Evolutionary conservation across 2,888 invertebrate species (phyloP), one percentile per base, ranked within the genome.

Genomic region (Matsumyia berberina): DNA sequence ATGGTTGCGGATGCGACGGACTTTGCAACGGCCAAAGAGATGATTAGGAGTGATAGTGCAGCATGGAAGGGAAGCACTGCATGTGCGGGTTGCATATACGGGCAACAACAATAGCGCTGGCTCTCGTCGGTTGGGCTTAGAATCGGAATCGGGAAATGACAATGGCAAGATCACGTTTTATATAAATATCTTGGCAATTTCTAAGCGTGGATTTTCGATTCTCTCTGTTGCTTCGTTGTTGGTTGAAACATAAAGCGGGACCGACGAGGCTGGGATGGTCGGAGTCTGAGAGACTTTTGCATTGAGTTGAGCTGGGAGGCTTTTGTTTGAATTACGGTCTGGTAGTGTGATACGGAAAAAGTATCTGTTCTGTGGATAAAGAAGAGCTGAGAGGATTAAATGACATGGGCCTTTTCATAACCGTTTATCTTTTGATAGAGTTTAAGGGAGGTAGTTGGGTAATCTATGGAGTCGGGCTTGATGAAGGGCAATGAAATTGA

Each of bases 111-210:
- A 58, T 58, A 57, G 44, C 44, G 37, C n/a, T 7, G 49, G 33
- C 12, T 19, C 58, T 46, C 73, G 35, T 29, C 44, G 55, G 82
- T 72, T 78, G 73, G 73, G 51, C 73, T 57, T 69, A 76, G 83
- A 72, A 79, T 79, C 57, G 31, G 67, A 60, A 83, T 76, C 70
- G 53, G 66, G 60, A 82, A 86, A 77, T 70, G 83, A 80, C 82
- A 86, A 80, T 81, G 80, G 76, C 81, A 24, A 78, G 73, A 81
- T 86, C 85, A 86, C 80, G 83, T 86, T 80, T 80, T 76, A 80
- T 74, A 85, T 80, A 80, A 70, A 85, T 76, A 70, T 66, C 60
- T 49, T 44, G 33, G 67, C 17, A 53, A 42, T 72, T 57, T 55
- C 24, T 17, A 55, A n/a, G n/a, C 49, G 17, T 24, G 4, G 1